Conservation (phyloP, 2,888 invertebrate genomes). For the Chrysotoxum bicinctum region DNA sequence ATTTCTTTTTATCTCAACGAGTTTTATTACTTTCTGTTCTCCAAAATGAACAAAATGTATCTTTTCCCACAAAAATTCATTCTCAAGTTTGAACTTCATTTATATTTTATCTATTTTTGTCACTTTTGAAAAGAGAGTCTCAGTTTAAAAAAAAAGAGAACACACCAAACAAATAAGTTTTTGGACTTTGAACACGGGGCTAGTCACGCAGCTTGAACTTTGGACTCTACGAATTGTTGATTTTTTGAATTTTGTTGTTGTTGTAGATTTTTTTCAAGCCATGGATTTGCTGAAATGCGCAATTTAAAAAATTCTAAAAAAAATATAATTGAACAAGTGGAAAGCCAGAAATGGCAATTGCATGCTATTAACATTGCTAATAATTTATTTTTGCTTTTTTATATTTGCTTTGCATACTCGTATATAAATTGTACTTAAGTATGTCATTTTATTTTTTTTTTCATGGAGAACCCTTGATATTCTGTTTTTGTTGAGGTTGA, state of each 20-base stretch:
- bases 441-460: neutral
- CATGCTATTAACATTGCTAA: neutral
- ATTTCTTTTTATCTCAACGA: neutral
- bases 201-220: constrained; percentile 32
- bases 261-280: neutral
- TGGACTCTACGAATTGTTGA: constrained; percentile 22
- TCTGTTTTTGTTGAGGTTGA: neutral
- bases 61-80: neutral
- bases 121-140: neutral
- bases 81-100: neutral
- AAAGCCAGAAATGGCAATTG: neutral
- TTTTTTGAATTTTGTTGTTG: neutral
- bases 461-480: neutral
- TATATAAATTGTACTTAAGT: neutral
- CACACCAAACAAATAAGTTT: neutral
- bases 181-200: constrained; percentile 44
- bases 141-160: constrained; percentile 11
- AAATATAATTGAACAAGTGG: constrained; percentile 18
- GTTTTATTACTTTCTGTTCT: neutral
- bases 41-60: constrained; percentile 4
- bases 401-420: neutral
- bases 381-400: neutral
- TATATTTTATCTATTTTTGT: neutral
- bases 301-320: neutral
- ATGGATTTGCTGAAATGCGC: constrained; percentile 1